These are phyloP conservation scores for Parascotia fuliginaria DNA, from an alignment of 2,888 invertebrate genomes.

Conservation along the genomic window DNA sequence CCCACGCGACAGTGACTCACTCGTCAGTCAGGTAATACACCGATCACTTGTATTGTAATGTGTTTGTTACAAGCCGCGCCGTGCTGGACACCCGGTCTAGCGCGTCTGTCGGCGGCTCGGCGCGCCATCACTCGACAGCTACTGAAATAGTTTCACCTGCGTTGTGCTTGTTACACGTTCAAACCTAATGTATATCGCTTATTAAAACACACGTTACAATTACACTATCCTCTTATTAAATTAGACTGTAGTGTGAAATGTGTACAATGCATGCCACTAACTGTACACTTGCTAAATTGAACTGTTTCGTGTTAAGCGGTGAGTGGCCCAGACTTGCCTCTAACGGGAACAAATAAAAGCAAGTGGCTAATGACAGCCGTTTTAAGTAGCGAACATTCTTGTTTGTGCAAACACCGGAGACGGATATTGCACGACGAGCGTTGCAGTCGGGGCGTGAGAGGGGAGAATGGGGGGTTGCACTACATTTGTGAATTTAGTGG, in stretches of 20 bases:
- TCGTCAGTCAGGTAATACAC: background rate
- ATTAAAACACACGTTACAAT: too few relatives aligned
- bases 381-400: background rate
- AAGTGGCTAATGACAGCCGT: slow-evolving; percentile 5
- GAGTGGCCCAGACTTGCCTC: background rate
- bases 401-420: slow-evolving; percentile 4
- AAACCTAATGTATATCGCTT: background rate
- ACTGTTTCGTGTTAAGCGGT: background rate
- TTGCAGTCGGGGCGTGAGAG: background rate
- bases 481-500: too few relatives aligned
- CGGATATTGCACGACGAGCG: slow-evolving; percentile 19
- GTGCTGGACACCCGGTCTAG: background rate
- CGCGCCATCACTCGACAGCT: background rate
- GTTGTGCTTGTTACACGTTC: background rate
- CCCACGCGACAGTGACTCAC: slow-evolving; percentile 17
- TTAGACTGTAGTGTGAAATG: too few relatives aligned
- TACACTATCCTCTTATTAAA: too few relatives aligned
- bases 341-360: slow-evolving; percentile 1
- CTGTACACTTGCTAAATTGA: background rate
- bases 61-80: slow-evolving; percentile 1
- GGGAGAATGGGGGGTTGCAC: too few relatives aligned
- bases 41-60: background rate
- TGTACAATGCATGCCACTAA: background rate
- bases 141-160: slow-evolving; percentile 10
- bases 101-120: background rate